Conservation (phyloP, 2,797 vertebrate genomes). For the Crocidura indochinensis region DNA sequence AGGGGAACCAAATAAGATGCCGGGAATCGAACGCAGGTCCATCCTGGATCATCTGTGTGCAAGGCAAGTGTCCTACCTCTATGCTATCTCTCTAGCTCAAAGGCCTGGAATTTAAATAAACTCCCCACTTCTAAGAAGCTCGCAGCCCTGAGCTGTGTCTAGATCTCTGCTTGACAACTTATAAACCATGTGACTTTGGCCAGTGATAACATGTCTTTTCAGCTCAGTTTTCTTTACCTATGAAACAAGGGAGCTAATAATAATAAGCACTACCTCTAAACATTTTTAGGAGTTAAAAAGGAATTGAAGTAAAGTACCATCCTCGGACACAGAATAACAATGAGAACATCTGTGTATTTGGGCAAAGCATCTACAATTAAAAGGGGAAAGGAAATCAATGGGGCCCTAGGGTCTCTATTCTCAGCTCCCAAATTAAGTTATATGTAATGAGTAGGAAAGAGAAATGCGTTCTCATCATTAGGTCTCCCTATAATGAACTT, state of each 20-base stretch:
- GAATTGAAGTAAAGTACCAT: not conserved
- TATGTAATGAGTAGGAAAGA: constrained; percentile 18
- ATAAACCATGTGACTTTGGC: not conserved
- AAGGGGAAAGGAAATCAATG: not conserved
- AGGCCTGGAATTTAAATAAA: not conserved
- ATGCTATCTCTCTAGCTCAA: too few relatives aligned
- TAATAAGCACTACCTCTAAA: not conserved
- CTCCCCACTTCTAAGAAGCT: too few relatives aligned
- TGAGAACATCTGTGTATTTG: rapidly evolving
- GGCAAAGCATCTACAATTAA: not conserved
- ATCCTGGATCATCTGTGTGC: too few relatives aligned
- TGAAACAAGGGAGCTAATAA: not conserved
- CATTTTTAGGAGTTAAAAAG: constrained; percentile 16
- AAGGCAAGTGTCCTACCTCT: too few relatives aligned
- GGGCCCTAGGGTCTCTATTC: not conserved
- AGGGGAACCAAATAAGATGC: too few relatives aligned
- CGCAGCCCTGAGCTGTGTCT: not conserved
- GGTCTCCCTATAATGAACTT: constrained; percentile 58
- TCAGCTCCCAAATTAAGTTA: constrained; percentile 27
- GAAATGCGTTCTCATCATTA: constrained; percentile 56
- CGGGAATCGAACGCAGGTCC: too few relatives aligned
- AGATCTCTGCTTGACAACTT: not conserved
- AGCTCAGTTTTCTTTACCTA: not conserved
- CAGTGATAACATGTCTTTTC: not conserved
- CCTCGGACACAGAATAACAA: not conserved